Base-by-base conservation (phyloP, 2,113 vertebrate genomes). In the Sporophila hypoxantha region DNA sequence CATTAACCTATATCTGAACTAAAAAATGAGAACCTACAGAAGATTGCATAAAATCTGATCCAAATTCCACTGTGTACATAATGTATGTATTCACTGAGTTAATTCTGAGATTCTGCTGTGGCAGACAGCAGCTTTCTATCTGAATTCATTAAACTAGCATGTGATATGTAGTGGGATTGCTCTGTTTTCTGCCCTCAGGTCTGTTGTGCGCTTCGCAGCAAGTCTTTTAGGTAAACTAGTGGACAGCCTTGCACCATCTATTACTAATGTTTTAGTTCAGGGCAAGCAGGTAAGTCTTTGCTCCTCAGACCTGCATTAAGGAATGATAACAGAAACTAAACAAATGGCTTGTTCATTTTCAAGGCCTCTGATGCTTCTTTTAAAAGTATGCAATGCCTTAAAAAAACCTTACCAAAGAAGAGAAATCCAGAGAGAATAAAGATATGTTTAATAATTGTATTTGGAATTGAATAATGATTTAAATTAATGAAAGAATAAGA, bases 201-300 rank as follows among this genome's bases (percentile, higher is more conserved):
- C 98, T 96, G 98, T 98, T 98, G 99, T 99, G 90, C 99, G 99
- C 95, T 98, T 98, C 94, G 98, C 99, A 95, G 99, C 99, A 94
- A 98, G 99, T 97, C 98, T 99, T 95, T 99, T 99, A 99, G 98
- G 96, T 99, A 99, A 99, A 97, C 97, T 99, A 98, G 99, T 99
- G 98, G 99, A 99, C 98, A 99, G 99, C 98, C 98, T 99, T 97
- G 99, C 99, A 78, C 99, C 99, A 76, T 99, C 99, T 97, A 99
- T 99, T 98, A 99, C 99, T 99, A 99, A 99, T 98, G 97, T 99
- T 92, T 99, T 99, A 99, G 99, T 99, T 92, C 99, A 99, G 98
- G 98, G 99, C 94, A 99, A 99, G 96, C 99, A 99, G 98, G 99
- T 99, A 98, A 99, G 99, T 98, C 85, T 89, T 77, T 80, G 83